A percentile compares a stretch with the other conserved stretches of the same genome.
phyloP scores from a whole-genome alignment of 2,113 vertebrate species.

The Calcarius ornatus region DNA sequence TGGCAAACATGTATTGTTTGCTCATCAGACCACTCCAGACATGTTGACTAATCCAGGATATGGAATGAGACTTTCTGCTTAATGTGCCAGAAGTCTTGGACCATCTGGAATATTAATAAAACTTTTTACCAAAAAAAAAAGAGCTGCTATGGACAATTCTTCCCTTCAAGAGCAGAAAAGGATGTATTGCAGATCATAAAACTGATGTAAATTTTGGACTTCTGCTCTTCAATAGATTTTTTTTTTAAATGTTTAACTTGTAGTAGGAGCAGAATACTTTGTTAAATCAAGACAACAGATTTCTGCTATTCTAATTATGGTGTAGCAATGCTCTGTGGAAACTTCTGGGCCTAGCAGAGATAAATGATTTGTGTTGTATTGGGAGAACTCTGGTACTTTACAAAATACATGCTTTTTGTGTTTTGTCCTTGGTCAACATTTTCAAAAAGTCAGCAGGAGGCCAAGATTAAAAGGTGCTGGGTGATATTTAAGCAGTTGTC shows the following conservation, averaged over 20 bases:
- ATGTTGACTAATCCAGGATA: background rate
- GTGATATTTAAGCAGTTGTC: background rate
- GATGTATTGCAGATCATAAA: background rate
- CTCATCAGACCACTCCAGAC: background rate
- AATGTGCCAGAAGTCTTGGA: background rate
- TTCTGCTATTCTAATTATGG: background rate
- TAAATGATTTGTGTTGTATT: background rate
- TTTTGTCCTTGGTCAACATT: background rate
- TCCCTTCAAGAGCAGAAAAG: background rate
- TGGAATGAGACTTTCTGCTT: background rate
- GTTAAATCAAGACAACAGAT: background rate
- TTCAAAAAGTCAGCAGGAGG: background rate
- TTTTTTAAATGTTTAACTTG: background rate
- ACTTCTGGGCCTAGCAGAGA: background rate
- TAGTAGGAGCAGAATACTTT: background rate
- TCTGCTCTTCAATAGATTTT: background rate
- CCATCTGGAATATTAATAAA: conserved; percentile 27
- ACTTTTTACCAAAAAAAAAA: background rate
- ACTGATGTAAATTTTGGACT: background rate
- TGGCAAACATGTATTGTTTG: background rate
- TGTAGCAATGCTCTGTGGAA: background rate
- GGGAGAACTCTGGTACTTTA: background rate
- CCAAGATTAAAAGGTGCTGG: background rate
- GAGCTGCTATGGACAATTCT: background rate
- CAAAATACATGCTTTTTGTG: background rate